Evolutionary conservation across 2,888 invertebrate species (phyloP).

Genomic region (Charanyca ferruginea): DNA sequence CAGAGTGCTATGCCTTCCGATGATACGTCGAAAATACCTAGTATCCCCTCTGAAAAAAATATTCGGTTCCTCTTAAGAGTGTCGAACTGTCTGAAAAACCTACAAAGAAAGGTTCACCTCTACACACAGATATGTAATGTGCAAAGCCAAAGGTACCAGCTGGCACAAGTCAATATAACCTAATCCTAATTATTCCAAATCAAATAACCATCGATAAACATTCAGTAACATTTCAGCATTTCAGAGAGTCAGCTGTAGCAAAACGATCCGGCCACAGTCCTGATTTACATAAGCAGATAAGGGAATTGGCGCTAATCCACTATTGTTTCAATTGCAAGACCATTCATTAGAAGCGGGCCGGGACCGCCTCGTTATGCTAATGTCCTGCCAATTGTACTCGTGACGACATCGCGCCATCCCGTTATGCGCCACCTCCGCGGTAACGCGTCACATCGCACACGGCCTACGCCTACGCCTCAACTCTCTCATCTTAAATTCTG

Average conservation of each 20-base stretch:
- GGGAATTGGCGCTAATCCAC: constrained; percentile 82
- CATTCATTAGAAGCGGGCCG: constrained; percentile 82
- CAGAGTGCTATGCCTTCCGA: too few species aligned
- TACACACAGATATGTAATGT: background rate
- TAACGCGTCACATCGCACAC: constrained; percentile 55
- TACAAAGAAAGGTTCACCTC: constrained; percentile 19
- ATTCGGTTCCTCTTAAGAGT: too few species aligned
- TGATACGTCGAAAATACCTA: background rate
- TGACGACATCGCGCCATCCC: constrained; percentile 38
- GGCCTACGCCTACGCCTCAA: constrained; percentile 39
- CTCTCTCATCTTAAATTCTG: constrained; percentile 46
- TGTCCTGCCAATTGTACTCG: constrained; percentile 76
- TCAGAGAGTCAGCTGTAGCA: constrained; percentile 55
- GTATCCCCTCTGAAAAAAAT: too few species aligned
- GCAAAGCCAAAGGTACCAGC: constrained; percentile 11
- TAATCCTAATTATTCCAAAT: constrained; percentile 36
- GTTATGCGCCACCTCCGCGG: constrained; percentile 54
- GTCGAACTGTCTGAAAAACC: constrained; percentile 3
- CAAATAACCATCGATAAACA: constrained; percentile 48
- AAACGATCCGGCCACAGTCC: constrained; percentile 60
- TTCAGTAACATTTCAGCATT: constrained; percentile 35
- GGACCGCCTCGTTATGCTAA: constrained; percentile 84
- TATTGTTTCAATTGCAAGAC: constrained; percentile 87
- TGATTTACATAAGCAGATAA: constrained; percentile 81
- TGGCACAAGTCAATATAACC: constrained; percentile 28